Evolutionary conservation across 2,888 invertebrate genomes (phyloP).

Genomic region (Stramonita haemastoma): DNA sequence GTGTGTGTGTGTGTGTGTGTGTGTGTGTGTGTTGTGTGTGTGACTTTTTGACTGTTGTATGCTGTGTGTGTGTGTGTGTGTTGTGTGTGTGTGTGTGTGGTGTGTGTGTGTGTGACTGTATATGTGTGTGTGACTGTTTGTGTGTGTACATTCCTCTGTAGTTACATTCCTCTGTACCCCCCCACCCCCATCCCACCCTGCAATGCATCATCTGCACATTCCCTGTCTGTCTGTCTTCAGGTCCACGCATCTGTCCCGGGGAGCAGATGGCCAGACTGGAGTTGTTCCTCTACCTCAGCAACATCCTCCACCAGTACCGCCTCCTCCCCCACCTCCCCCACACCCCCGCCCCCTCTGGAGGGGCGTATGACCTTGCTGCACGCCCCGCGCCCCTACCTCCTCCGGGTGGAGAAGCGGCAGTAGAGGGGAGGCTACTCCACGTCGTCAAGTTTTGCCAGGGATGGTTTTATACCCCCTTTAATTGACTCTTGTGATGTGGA

Average conservation of each 20-base stretch:
- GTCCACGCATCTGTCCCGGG: slow-evolving; percentile 34
- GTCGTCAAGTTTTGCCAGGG: not conserved
- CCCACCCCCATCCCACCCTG: too few relatives aligned
- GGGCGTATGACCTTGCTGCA: slow-evolving; percentile 28
- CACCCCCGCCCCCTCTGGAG: slow-evolving; percentile 3
- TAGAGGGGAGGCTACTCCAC: not conserved
- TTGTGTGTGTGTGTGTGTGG: too few relatives aligned
- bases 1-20: too few relatives aligned
- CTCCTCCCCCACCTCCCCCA: not conserved
- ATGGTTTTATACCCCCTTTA: not conserved
- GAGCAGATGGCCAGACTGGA: slow-evolving; percentile 31
- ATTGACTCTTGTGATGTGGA: not conserved
- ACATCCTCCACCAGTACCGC: slow-evolving; percentile 33
- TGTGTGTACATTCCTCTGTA: too few relatives aligned
- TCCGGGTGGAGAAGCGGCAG: not conserved
- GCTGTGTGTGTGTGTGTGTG: too few relatives aligned
- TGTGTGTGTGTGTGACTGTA: too few relatives aligned
- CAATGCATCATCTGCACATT: too few relatives aligned
- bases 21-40: too few relatives aligned
- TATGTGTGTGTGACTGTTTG: too few relatives aligned
- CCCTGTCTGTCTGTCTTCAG: not conserved
- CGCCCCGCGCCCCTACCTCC: not conserved
- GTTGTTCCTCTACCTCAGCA: slow-evolving; percentile 19
- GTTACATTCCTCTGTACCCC: too few relatives aligned
- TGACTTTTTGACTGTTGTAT: too few relatives aligned